These are phyloP conservation scores for Rhagoletis zephyria DNA, from an alignment of 1,140 invertebrate species.

Conservation along the genomic window DNA sequence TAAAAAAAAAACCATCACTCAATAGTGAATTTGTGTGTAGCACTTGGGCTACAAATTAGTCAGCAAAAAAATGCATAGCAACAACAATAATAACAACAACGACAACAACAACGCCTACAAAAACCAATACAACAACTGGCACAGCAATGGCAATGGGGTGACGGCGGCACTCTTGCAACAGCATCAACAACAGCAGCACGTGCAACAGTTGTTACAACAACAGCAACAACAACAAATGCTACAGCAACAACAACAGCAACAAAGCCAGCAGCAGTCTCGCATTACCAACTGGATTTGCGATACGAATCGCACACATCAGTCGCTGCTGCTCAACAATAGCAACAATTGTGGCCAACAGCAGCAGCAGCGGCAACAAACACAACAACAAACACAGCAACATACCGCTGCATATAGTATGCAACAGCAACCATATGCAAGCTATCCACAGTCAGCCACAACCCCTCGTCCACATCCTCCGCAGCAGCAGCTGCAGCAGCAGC, in stretches of 20 bases:
- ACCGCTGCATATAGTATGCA: conserved; percentile 56
- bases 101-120: conserved; percentile 61
- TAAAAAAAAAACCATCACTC: neutral
- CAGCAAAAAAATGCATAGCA: conserved; percentile 31
- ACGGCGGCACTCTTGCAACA: conserved; percentile 60
- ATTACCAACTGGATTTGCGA: conserved; percentile 33
- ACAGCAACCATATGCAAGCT: conserved; percentile 57
- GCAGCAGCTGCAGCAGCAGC: conserved; percentile 57
- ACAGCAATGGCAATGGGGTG: conserved; percentile 57
- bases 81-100: conserved; percentile 54
- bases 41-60: neutral
- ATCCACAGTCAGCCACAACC: conserved; percentile 52
- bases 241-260: conserved; percentile 57
- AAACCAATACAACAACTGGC: conserved; percentile 60
- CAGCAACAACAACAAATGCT: conserved; percentile 55
- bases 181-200: conserved; percentile 59
- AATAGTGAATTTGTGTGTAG: neutral
- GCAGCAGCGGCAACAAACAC: conserved; percentile 35
- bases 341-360: neutral
- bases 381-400: conserved; percentile 57
- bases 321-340: conserved; percentile 6
- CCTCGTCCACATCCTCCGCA: conserved; percentile 53
- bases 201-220: conserved; percentile 48
- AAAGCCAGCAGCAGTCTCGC: conserved; percentile 57
- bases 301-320: conserved; percentile 29